These are phyloP conservation scores for Pristis pectinata DNA, from an alignment of 2,797 vertebrate genomes.

Conservation along the genomic window DNA sequence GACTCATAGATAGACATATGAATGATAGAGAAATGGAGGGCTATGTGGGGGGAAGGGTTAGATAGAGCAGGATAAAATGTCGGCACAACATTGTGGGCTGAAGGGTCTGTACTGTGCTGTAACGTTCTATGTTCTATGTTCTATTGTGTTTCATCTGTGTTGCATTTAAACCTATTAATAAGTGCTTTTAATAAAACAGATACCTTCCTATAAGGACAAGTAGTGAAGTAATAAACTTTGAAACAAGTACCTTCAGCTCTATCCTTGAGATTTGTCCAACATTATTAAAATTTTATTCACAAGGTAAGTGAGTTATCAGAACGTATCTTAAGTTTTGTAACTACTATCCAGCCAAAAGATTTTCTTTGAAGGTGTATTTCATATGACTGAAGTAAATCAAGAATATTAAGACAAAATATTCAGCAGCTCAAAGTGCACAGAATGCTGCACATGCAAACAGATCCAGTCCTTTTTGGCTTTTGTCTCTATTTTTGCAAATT, in stretches of 20 bases:
- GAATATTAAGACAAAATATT: slow-evolving; percentile 1
- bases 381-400: background rate
- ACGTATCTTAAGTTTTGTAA: background rate
- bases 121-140: no score
- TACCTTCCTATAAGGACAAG: background rate
- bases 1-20: no score
- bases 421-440: background rate
- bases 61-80: no score
- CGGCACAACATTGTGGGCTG: no score
- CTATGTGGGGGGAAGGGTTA: no score
- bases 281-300: slow-evolving; percentile 6
- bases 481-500: background rate
- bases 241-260: background rate
- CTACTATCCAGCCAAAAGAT: background rate
- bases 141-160: no score
- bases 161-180: background rate
- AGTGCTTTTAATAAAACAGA: background rate
- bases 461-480: background rate
- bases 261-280: background rate
- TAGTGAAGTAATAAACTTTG: background rate
- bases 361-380: background rate
- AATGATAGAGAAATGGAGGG: no score
- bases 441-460: background rate
- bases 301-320: background rate
- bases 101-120: no score